phyloP scores from a whole-genome alignment of 1,140 invertebrate genomes.

The Tetraneura akinire region DNA sequence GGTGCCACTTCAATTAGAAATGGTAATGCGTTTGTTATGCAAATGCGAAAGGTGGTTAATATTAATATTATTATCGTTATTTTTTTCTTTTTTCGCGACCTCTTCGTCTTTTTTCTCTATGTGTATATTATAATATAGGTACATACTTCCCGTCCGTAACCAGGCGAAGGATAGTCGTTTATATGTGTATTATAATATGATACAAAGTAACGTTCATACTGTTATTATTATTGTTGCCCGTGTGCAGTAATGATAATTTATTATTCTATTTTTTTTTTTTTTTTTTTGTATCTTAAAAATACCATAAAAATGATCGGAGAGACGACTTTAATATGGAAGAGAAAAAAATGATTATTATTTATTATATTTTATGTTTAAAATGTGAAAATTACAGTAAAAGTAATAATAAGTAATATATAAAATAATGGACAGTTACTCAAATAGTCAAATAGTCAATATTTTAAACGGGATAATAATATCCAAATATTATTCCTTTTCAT shows the following conservation, averaged over 20 bases:
- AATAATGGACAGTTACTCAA: too few relatives aligned
- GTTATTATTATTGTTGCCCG: too few relatives aligned
- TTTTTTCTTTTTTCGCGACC: conserved; percentile 4
- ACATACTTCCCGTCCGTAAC: not conserved
- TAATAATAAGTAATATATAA: too few relatives aligned
- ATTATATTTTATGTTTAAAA: too few relatives aligned
- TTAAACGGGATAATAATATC: too few relatives aligned
- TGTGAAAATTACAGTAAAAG: too few relatives aligned
- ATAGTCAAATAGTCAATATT: too few relatives aligned
- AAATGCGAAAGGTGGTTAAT: conserved; percentile 40
- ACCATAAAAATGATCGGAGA: too few relatives aligned
- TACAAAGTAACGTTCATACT: not conserved
- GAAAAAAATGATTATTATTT: too few relatives aligned
- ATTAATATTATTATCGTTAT: conserved; percentile 29
- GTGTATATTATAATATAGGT: not conserved
- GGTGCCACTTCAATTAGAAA: conserved; percentile 24
- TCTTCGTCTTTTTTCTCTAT: not conserved
- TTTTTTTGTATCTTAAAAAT: too few relatives aligned
- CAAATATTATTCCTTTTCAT: too few relatives aligned
- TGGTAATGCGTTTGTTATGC: conserved; percentile 40
- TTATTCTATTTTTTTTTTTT: not conserved
- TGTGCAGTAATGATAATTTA: not conserved
- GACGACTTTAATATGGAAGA: too few relatives aligned
- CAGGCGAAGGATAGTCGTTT: not conserved
- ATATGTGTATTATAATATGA: not conserved